Conservation (phyloP, 2,797 vertebrate genomes). For the Lithobates sylvaticus region DNA sequence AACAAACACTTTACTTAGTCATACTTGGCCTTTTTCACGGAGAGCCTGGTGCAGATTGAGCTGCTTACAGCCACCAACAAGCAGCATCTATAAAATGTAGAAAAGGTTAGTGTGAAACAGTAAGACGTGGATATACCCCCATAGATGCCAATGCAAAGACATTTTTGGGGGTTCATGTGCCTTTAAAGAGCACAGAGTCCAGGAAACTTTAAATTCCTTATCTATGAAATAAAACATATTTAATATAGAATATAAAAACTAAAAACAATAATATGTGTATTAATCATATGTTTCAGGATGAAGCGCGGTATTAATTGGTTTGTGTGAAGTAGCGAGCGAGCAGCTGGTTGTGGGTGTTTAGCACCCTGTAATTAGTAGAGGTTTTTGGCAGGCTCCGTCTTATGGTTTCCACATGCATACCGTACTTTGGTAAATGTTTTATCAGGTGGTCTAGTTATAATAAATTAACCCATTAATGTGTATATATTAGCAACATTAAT, state of each 20-base stretch:
- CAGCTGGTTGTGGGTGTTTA: slow-evolving; percentile 50
- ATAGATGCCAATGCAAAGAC: neutral
- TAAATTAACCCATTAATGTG: slow-evolving; percentile 7
- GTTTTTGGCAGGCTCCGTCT: slow-evolving; percentile 22
- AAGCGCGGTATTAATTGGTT: slow-evolving; percentile 31
- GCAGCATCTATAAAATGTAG: too few species aligned
- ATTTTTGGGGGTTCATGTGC: neutral
- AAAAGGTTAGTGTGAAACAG: too few species aligned
- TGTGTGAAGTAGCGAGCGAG: slow-evolving; percentile 3
- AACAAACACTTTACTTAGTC: too few species aligned
- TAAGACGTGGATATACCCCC: neutral
- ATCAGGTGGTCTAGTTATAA: slow-evolving; percentile 17
- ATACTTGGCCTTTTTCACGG: too few species aligned
- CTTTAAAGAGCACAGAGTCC: neutral
- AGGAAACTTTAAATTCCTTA: neutral
- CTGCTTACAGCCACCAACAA: too few species aligned
- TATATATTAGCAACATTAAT: neutral
- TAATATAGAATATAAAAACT: neutral
- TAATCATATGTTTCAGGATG: slow-evolving; percentile 1
- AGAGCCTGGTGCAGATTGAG: too few species aligned
- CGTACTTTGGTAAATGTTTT: slow-evolving; percentile 1
- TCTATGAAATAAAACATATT: neutral
- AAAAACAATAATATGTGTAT: neutral
- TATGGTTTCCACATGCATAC: slow-evolving; percentile 18
- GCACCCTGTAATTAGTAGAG: slow-evolving; percentile 21